Percentiles rank a stretch among this genome's conserved stretches.
phyloP scores from a whole-genome alignment of 1,140 invertebrate genomes.

The Zaprionus africanus region DNA sequence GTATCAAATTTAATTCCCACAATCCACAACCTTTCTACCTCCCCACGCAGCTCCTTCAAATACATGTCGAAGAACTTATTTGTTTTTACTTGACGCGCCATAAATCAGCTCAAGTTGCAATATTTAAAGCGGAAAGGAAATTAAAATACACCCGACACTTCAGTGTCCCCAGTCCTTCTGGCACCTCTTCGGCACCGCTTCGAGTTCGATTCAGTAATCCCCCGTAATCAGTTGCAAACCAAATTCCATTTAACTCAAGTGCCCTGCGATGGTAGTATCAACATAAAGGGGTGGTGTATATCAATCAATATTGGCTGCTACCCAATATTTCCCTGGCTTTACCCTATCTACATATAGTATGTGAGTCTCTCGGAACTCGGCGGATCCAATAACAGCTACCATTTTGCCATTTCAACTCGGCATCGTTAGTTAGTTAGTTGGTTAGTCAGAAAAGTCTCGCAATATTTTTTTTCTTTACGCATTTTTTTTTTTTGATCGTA shows the following conservation, averaged over 20 bases:
- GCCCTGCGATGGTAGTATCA: neutral
- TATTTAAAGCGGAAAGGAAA: constrained; percentile 35
- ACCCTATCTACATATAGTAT: neutral
- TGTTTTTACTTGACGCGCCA: constrained; percentile 16
- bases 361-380: neutral
- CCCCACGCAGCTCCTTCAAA: neutral
- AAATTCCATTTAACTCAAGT: constrained; percentile 1
- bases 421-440: neutral
- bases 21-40: neutral
- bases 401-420: neutral
- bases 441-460: constrained; percentile 2
- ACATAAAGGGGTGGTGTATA: neutral
- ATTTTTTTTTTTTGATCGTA: neutral
- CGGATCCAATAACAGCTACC: neutral
- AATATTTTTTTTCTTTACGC: neutral
- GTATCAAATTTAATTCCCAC: neutral
- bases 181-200: neutral
- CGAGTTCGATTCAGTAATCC: constrained; percentile 7
- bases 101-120: constrained; percentile 32
- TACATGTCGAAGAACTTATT: neutral
- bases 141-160: constrained; percentile 27
- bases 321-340: neutral
- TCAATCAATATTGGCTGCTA: neutral
- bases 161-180: neutral
- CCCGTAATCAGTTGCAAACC: constrained; percentile 2